phyloP scores from a whole-genome alignment of 2,797 vertebrate genomes.

The Crocidura indochinensis region DNA sequence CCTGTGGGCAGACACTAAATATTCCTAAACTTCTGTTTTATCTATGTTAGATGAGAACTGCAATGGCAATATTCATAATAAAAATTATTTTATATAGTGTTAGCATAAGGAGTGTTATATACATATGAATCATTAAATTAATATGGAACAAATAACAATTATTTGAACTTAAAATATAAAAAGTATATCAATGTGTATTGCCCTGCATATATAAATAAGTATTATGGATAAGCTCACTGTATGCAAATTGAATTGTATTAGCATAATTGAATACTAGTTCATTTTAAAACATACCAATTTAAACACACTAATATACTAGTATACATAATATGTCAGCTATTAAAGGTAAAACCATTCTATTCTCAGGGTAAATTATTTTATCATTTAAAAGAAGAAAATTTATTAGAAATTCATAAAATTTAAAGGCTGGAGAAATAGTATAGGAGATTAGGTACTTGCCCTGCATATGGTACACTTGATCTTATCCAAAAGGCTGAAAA shows the following conservation, averaged over 20 bases:
- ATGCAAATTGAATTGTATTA: background rate
- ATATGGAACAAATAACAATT: too few relatives aligned
- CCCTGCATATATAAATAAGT: background rate
- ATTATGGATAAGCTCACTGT: background rate
- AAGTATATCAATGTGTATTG: slow-evolving; percentile 10
- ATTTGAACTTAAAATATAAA: background rate
- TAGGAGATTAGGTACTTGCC: too few relatives aligned
- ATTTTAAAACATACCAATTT: background rate
- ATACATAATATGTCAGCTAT: too few relatives aligned
- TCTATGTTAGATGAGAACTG: slow-evolving; percentile 24
- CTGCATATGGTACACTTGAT: too few relatives aligned
- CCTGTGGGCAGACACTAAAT: background rate
- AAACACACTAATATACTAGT: slow-evolving; percentile 18
- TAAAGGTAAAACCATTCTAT: slow-evolving; percentile 39
- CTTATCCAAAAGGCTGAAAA: too few relatives aligned
- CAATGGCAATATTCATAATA: background rate
- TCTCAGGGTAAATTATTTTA: background rate
- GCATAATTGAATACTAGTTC: background rate
- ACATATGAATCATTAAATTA: too few relatives aligned
- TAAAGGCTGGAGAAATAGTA: too few relatives aligned
- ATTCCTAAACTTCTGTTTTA: background rate
- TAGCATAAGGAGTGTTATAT: background rate
- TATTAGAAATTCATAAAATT: background rate
- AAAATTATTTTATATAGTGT: background rate
- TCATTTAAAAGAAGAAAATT: background rate